phyloP scores from a whole-genome alignment of 2,797 vertebrate species.

The Hydrocynus forskahlii region DNA sequence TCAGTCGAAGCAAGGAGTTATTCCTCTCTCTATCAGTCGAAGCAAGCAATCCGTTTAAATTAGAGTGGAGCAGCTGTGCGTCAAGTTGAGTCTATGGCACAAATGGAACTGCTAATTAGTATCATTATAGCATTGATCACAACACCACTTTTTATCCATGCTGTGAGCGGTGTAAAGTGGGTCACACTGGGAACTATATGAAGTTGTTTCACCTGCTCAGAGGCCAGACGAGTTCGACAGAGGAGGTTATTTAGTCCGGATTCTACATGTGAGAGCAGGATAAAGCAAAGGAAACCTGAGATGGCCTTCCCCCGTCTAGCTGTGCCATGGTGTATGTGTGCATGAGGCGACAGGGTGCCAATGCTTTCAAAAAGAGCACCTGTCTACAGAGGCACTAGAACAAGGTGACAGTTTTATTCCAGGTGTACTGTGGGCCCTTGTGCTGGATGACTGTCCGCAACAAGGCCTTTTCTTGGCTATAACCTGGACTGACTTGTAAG shows the following conservation, averaged over 20 bases:
- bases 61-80: constrained; percentile 28
- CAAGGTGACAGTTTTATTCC: constrained; percentile 43
- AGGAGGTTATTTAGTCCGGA: constrained; percentile 20
- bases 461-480: not conserved
- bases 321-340: constrained; percentile 27
- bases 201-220: constrained; percentile 1
- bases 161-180: constrained; percentile 28
- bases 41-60: constrained; percentile 3
- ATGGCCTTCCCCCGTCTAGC: constrained; percentile 30
- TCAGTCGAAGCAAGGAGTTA: too few relatives aligned
- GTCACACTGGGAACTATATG: not conserved
- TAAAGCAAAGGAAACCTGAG: constrained; percentile 41
- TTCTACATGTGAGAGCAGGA: constrained; percentile 33
- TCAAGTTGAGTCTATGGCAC: not conserved
- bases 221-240: constrained; percentile 6
- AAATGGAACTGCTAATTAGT: not conserved
- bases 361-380: constrained; percentile 44
- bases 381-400: constrained; percentile 40
- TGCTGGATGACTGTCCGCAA: not conserved
- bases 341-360: constrained; percentile 29
- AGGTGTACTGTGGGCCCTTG: constrained; percentile 3
- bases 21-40: not conserved
- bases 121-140: not conserved
- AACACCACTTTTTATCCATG: not conserved
- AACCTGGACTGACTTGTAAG: not conserved